phyloP scores from a whole-genome alignment of 2,797 vertebrate genomes.

The Glossophaga mutica region DNA sequence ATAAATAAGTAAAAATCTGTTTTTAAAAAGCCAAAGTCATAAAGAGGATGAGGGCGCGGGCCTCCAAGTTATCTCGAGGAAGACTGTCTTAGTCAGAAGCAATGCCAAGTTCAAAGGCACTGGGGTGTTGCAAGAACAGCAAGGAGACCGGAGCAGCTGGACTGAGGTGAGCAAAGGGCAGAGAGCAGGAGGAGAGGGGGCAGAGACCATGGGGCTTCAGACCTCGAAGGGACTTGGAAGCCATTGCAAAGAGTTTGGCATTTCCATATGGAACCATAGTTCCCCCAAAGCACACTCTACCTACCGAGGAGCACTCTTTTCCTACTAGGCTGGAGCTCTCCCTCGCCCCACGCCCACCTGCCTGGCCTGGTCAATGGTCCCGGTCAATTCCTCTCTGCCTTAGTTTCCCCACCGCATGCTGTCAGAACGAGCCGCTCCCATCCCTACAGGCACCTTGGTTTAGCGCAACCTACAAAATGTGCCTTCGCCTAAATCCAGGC shows the following conservation, averaged over 20 bases:
- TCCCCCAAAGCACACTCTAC: not conserved
- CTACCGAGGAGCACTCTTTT: not conserved
- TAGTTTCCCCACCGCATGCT: not conserved
- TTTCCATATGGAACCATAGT: not conserved
- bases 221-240: rapidly evolving
- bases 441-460: not conserved
- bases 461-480: not conserved
- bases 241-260: not conserved
- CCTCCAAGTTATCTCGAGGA: not conserved
- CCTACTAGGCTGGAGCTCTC: not conserved
- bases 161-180: not conserved
- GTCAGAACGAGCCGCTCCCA: not conserved
- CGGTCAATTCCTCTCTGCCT: not conserved
- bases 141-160: not conserved
- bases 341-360: not conserved
- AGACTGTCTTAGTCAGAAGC: not conserved
- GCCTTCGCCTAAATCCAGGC: not conserved
- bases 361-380: not conserved
- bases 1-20: too few species aligned
- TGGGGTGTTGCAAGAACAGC: not conserved
- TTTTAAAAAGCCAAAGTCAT: not conserved
- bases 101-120: not conserved
- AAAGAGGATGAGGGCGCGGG: not conserved
- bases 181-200: not conserved
- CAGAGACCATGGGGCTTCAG: not conserved